phyloP scores from a whole-genome alignment of 2,113 vertebrate genomes.

The Erythrolamprus reginae region DNA sequence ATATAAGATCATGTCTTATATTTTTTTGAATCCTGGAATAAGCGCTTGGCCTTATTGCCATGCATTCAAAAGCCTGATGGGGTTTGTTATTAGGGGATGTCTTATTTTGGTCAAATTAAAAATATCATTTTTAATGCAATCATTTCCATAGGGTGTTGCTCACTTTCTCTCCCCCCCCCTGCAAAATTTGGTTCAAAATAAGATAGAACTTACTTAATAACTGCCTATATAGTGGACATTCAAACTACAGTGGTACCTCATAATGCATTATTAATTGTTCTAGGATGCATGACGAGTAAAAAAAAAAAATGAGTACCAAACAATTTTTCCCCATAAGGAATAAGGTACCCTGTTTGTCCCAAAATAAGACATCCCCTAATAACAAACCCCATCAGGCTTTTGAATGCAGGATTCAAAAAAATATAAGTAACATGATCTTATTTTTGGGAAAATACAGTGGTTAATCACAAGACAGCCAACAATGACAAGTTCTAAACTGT shows the following conservation, averaged over 20 bases:
- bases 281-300: background rate
- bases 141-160: background rate
- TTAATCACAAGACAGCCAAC: background rate
- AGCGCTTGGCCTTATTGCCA: too few species aligned
- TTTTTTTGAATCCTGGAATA: too few species aligned
- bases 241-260: background rate
- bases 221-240: background rate
- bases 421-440: too few species aligned
- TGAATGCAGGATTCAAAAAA: too few species aligned
- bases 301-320: background rate
- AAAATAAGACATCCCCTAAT: too few species aligned
- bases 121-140: background rate
- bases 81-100: too few species aligned
- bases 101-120: too few species aligned
- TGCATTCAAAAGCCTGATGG: too few species aligned
- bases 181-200: background rate
- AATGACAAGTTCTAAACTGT: background rate
- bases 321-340: background rate
- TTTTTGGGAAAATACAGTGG: too few species aligned
- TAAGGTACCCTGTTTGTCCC: background rate
- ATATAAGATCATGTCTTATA: too few species aligned
- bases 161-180: background rate
- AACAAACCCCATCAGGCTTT: too few species aligned
- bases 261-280: background rate
- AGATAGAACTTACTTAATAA: background rate